Percentiles rank a stretch among this genome's conserved stretches.
These are phyloP conservation scores for Chydorus sphaericus DNA, from an alignment of 2,888 invertebrate genomes.

Conservation along the genomic window DNA sequence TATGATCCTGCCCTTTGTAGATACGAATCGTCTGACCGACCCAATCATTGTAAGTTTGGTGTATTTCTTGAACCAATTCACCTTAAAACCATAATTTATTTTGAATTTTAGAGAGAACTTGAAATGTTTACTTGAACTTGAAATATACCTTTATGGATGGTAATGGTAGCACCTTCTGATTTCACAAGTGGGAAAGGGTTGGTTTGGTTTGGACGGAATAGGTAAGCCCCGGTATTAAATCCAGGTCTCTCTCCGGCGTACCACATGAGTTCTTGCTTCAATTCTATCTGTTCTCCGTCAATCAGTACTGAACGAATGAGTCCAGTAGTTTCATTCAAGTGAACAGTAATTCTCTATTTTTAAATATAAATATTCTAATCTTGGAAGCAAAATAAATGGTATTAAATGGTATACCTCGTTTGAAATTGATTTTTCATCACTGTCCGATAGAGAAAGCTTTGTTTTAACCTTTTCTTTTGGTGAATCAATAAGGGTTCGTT, in stretches of 20 bases:
- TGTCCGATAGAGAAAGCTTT: too few species aligned
- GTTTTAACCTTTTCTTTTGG: too few species aligned
- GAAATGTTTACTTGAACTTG: not conserved
- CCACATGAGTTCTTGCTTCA: constrained; percentile 52
- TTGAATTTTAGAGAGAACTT: not conserved
- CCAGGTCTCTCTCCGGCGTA: constrained; percentile 50
- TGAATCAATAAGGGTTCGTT: too few species aligned
- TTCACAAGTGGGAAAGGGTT: constrained; percentile 18
- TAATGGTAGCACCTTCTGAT: not conserved
- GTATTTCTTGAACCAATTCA: constrained; percentile 41
- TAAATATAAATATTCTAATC: too few species aligned
- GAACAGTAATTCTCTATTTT: constrained; percentile 33
- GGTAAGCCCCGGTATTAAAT: constrained; percentile 75
- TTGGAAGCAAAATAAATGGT: too few species aligned
- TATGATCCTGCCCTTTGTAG: constrained; percentile 30
- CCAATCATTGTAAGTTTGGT: constrained; percentile 46
- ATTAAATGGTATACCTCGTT: not conserved
- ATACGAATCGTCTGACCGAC: constrained; percentile 44
- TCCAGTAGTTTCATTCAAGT: constrained; percentile 33
- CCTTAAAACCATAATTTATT: constrained; percentile 22
- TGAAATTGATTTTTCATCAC: not conserved
- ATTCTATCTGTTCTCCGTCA: not conserved
- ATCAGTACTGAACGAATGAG: constrained; percentile 5
- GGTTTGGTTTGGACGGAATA: constrained; percentile 53
- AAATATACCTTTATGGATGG: not conserved